These are phyloP conservation scores for Bunonema sp. DNA, from an alignment of 2,888 invertebrate species.

Conservation along the genomic window DNA sequence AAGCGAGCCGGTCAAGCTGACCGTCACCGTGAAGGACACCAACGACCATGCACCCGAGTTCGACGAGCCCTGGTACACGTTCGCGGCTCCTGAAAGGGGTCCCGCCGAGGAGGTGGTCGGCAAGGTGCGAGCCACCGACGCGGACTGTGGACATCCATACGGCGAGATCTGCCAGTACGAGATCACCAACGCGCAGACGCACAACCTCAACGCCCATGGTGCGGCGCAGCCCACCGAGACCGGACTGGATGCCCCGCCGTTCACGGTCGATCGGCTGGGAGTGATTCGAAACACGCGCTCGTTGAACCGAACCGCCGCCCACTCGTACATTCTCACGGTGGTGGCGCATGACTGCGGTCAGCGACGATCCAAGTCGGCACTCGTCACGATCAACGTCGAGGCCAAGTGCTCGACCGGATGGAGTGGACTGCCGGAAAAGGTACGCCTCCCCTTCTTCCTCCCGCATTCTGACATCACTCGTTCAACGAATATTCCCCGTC, in stretches of 20 bases:
- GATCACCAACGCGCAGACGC: conserved; percentile 62
- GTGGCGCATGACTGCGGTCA: conserved; percentile 85
- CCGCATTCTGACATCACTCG: no score
- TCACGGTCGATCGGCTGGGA: no score
- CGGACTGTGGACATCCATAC: conserved; percentile 82
- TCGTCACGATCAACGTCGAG: conserved; percentile 85
- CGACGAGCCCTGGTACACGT: conserved; percentile 73
- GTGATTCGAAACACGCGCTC: conserved; percentile 78
- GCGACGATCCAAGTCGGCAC: conserved; percentile 64
- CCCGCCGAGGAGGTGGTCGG: not conserved
- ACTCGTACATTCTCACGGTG: conserved; percentile 86
- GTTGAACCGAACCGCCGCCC: conserved; percentile 74
- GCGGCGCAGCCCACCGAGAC: no score
- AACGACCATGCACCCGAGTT: conserved; percentile 87
- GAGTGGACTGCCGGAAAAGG: conserved; percentile 23
- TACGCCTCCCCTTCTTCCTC: not conserved
- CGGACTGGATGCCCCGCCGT: no score
- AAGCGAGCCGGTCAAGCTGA: conserved; percentile 22
- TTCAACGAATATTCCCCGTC: conserved; percentile 3
- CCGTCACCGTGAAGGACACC: conserved; percentile 74
- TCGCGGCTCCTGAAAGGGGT: conserved; percentile 80
- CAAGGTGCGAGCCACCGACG: conserved; percentile 54
- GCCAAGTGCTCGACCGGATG: conserved; percentile 48
- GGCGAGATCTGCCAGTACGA: conserved; percentile 94
- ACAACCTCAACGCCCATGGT: no score